Evolutionary conservation across 2,888 invertebrate genomes (phyloP), one percentile per base, ranked within the genome.

Genomic region (Eumacrocentrus americanus): DNA sequence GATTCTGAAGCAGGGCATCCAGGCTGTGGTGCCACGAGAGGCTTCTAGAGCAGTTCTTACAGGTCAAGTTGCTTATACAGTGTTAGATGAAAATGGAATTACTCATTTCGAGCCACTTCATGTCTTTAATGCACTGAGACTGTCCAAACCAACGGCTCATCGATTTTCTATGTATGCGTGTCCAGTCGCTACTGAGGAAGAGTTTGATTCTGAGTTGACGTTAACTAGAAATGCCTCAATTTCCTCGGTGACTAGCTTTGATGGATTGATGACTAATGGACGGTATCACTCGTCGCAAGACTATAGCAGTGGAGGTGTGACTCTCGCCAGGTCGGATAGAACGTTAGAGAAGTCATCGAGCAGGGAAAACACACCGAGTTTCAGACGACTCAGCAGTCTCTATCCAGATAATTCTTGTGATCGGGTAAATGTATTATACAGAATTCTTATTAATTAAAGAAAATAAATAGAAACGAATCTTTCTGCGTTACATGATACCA

Each of bases 11-110:
- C 88, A 88, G 72, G 89, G 89, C 4, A 78, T 89, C 40, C 91
- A 91, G 75, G 89, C 89, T 0, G 90, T 92, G 1, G 87, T 92
- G 3, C 92, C 92, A 0, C 85, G 89, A 54, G 91, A 91, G 78
- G 89, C 90, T 0, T 87, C 90, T 57, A 84, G 89, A 29, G 87
- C 88, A 14, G 91, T 91, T 1, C 79, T 91, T 7, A 89, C 89
- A 1, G 91, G 91, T 2, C 85, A 90, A 80, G 86, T 91, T 0
- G 86, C 91, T 1, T 92, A 91, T 73, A 88, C 89, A 9, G 87
- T 91, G 6, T 84, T 92, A 2, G 91, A 91, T 70, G 91, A 92
- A 78, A 87, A 84, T 65, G 91, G 92, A 20, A 87, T 91, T 34
- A 86, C 87, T 59, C 88, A 88, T 72, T 91, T 91, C 72, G 90